Conservation (phyloP, 2,888 invertebrate species). For the Epinotia brunnichana region DNA sequence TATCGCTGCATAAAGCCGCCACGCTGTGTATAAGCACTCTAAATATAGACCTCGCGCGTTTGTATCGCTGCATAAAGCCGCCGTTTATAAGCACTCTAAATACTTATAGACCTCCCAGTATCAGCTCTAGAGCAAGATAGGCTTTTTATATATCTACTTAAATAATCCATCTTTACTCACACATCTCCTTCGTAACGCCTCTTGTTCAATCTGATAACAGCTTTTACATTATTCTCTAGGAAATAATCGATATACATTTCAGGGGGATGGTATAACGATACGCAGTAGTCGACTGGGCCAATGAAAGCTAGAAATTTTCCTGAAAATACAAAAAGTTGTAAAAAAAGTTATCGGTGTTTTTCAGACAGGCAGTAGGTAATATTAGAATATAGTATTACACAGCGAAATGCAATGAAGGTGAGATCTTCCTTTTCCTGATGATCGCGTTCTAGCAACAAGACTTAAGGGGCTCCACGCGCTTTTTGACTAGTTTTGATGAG, state of each 20-base stretch:
- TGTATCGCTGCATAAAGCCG: too few relatives aligned
- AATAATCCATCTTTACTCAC: slow-evolving; percentile 72
- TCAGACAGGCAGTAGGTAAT: too few relatives aligned
- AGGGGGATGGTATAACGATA: slow-evolving; percentile 87
- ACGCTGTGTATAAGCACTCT: too few relatives aligned
- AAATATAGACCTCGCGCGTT: too few relatives aligned
- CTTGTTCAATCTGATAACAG: slow-evolving; percentile 93
- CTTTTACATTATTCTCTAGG: slow-evolving; percentile 89
- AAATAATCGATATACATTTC: slow-evolving; percentile 95
- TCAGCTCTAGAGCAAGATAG: neutral
- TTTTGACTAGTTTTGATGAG: too few relatives aligned
- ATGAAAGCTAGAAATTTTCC: slow-evolving; percentile 93
- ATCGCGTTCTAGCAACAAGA: too few relatives aligned
- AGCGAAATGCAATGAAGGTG: too few relatives aligned
- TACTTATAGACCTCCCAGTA: neutral
- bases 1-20: too few relatives aligned
- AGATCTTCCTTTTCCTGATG: too few relatives aligned
- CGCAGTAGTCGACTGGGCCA: slow-evolving; percentile 86
- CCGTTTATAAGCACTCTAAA: too few relatives aligned
- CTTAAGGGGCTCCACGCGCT: too few relatives aligned
- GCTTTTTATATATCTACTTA: neutral
- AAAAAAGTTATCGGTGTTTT: neutral
- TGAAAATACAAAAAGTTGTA: slow-evolving; percentile 50
- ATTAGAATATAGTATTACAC: too few relatives aligned
- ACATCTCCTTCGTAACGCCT: slow-evolving; percentile 89